Evolutionary conservation across 2,888 invertebrate species (phyloP), one percentile per base, ranked within the genome.

Genomic region (Macaria notata): DNA sequence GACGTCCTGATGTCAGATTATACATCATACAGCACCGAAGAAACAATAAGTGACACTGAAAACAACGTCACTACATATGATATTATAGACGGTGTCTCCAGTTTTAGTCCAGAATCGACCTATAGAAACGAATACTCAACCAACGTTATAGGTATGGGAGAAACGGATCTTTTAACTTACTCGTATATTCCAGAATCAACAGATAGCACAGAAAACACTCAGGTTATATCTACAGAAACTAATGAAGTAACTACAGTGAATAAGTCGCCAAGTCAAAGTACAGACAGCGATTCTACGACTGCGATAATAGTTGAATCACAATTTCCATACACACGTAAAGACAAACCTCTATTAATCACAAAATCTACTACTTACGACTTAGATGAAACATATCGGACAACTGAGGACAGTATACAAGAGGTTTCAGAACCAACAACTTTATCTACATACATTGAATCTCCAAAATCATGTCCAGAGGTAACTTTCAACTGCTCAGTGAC

Each of bases 401-500:
- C 33, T 7, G 7, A 4, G 7, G 3, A 36, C 7, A 36, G 4
- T 36, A 1, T 7, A 6, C 4, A 36, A 7, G 33, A 36, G 7
- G 7, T 36, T 7, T 36, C 33, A 36, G 46, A 47, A 29, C 44
- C 62, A 46, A 47, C 44, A 0, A 48, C 48, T 9, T 52, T 56
- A 30, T 42, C 48, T 4, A 31, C 59, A 19, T 48, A 57, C 31
- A 33, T 56, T 8, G 50, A 57, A 43, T 31, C 56, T 29, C 45
- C 54, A 31, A 64, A 57, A 9, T 57, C 62, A 9, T 88, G 84
- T 56, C 79, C 82, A 41, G 70, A 80, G 47, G 70, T 78, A 38
- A 62, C 78, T 0, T 83, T 88, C 46, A 90, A 89, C 63, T 86
- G 79, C 64, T 82, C 88, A 9, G 66, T 79, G 7, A 73, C 67